Evolutionary conservation across 2,797 vertebrate species (phyloP).

Genomic region (Sylvilagus floridanus): DNA sequence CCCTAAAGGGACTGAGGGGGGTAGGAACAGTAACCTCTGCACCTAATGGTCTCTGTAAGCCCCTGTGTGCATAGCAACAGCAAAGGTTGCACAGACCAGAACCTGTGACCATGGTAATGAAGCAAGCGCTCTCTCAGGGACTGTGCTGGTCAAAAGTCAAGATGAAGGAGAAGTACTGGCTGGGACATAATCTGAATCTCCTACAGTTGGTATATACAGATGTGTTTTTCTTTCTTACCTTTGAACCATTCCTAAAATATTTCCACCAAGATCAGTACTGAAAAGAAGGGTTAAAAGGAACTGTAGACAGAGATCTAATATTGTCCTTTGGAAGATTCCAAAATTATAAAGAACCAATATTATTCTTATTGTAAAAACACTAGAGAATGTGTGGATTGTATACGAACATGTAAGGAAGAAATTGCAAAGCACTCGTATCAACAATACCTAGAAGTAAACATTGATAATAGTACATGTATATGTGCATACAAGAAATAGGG

Average conservation of each 20-base stretch:
- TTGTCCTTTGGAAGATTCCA: too few species aligned
- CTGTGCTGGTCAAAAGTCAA: not conserved
- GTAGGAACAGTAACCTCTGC: not conserved
- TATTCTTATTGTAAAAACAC: not conserved
- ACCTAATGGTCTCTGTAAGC: not conserved
- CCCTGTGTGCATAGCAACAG: not conserved
- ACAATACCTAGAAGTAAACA: not conserved
- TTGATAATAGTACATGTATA: not conserved
- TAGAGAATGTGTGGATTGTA: not conserved
- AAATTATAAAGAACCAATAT: not conserved
- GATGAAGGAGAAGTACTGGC: not conserved
- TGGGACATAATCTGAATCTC: not conserved
- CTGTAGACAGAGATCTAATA: not conserved
- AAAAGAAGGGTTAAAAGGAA: not conserved
- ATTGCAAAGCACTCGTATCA: not conserved
- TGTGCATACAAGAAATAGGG: not conserved
- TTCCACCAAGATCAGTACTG: not conserved
- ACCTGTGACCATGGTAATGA: not conserved
- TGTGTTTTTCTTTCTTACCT: not conserved
- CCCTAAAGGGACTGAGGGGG: not conserved
- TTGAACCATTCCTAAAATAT: not conserved
- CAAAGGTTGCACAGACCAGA: not conserved
- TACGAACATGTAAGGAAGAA: not conserved
- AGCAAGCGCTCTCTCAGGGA: not conserved
- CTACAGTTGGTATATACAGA: not conserved